Percentiles rank a stretch among this genome's conserved stretches.
Conservation (phyloP, 2,113 vertebrate species). For the Anolis carolinensis region DNA sequence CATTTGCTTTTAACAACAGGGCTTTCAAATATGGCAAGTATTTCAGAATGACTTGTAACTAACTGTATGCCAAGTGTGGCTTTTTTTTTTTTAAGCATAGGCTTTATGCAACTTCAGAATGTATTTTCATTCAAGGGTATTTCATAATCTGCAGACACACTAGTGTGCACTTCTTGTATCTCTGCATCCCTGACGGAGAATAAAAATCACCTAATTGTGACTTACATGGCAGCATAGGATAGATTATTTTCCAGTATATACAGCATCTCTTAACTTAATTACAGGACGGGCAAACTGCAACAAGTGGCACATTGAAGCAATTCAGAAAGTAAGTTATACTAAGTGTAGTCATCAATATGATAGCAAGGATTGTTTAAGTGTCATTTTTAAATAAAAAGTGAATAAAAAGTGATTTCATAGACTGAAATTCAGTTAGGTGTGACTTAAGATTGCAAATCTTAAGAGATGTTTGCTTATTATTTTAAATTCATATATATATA, state of each 20-base stretch:
- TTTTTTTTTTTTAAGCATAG: background rate
- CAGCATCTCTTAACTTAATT: background rate
- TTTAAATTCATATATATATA: too few species aligned
- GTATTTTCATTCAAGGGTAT: background rate
- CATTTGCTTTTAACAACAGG: background rate
- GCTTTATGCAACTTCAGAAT: background rate
- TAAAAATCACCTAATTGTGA: background rate
- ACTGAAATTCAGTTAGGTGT: slow-evolving; percentile 29
- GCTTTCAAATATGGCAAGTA: background rate
- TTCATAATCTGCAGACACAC: background rate
- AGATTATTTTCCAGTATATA: background rate
- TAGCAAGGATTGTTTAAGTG: slow-evolving; percentile 28
- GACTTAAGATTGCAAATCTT: slow-evolving; percentile 22
- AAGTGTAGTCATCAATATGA: background rate
- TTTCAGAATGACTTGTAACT: slow-evolving; percentile 3
- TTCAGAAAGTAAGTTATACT: slow-evolving; percentile 24
- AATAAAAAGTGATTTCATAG: background rate
- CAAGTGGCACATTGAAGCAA: slow-evolving; percentile 55
- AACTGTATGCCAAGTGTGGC: background rate
- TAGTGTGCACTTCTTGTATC: slow-evolving; percentile 26
- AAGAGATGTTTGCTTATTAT: background rate
- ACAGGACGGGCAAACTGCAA: slow-evolving; percentile 57
- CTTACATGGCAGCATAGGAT: background rate
- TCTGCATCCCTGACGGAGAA: background rate
- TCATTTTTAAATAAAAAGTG: background rate